Conservation (phyloP, 2,797 vertebrate species). For the Sebastes hopkinsi region DNA sequence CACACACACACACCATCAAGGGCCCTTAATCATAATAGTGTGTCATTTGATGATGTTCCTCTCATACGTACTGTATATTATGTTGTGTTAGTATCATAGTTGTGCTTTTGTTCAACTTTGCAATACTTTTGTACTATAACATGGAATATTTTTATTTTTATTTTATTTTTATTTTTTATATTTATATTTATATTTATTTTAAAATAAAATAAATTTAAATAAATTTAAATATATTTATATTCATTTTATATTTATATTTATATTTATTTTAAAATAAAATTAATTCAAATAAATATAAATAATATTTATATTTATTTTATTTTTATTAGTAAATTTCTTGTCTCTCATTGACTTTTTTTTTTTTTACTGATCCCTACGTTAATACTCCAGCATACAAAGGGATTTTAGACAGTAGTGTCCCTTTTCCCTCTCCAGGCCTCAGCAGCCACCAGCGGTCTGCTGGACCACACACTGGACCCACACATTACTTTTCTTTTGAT, state of each 20-base stretch:
- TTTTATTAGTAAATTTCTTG: too few relatives aligned
- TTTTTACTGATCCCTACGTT: background rate
- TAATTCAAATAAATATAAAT: too few relatives aligned
- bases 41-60: background rate
- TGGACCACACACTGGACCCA: background rate
- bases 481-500: background rate
- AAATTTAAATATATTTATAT: too few relatives aligned
- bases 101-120: background rate
- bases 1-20: background rate
- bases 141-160: background rate
- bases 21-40: background rate
- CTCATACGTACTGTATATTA: background rate
- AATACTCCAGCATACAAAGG: background rate
- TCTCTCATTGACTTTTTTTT: too few relatives aligned
- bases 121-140: background rate
- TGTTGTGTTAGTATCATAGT: background rate
- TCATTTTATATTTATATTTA: too few relatives aligned
- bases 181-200: too few relatives aligned
- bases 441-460: background rate
- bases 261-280: too few relatives aligned
- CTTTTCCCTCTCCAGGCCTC: background rate
- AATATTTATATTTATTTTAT: too few relatives aligned
- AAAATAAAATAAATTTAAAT: too few relatives aligned
- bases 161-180: too few relatives aligned
- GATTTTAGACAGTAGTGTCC: background rate